phyloP scores from a whole-genome alignment of 2,797 vertebrate genomes.

The Pangasius larnaudii region DNA sequence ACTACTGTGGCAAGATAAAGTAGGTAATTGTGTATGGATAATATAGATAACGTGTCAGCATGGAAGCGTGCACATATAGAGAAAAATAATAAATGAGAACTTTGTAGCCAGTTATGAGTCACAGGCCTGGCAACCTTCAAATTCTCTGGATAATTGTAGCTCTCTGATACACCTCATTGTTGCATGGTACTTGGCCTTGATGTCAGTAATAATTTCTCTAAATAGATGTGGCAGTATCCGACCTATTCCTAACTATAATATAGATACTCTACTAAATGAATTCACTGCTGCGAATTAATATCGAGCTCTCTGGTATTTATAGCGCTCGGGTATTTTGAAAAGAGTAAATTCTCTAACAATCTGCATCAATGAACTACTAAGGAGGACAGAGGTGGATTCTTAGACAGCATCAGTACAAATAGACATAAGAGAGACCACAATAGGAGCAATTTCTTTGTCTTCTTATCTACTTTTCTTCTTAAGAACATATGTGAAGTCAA shows the following conservation, averaged over 20 bases:
- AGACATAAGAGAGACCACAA: not conserved
- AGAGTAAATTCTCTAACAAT: not conserved
- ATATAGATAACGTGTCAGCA: not conserved
- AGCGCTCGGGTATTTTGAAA: not conserved
- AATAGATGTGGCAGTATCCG: constrained; percentile 3
- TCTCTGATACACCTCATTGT: not conserved
- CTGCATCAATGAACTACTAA: not conserved
- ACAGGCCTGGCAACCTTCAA: not conserved
- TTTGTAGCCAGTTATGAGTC: not conserved
- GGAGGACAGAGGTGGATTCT: not conserved
- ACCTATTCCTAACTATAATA: not conserved
- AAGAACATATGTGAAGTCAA: no score
- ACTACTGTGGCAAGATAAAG: not conserved
- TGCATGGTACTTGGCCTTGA: not conserved
- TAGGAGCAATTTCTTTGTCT: not conserved
- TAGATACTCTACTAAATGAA: not conserved
- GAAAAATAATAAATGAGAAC: not conserved
- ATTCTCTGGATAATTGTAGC: not conserved
- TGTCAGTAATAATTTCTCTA: not conserved
- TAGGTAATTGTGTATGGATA: not conserved
- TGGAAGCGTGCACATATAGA: not conserved
- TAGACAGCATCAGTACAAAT: not conserved
- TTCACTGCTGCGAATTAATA: not conserved
- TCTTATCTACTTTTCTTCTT: not conserved
- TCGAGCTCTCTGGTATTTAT: not conserved